Evolutionary conservation across 2,113 vertebrate genomes (phyloP), one percentile per base, ranked within the genome.

Genomic region (Melospiza melodia): DNA sequence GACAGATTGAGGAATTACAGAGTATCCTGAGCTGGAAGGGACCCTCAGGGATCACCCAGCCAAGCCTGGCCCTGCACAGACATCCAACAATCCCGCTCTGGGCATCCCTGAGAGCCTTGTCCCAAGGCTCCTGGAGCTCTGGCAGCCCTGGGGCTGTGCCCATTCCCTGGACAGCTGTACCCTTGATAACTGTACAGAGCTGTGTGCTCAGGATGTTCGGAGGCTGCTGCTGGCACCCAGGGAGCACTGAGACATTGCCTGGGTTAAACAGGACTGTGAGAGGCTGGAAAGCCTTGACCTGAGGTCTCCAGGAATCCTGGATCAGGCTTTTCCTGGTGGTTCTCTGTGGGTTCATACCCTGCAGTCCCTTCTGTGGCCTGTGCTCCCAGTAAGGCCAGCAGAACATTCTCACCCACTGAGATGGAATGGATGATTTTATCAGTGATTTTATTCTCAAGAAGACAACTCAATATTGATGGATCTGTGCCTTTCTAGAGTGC

Each of bases 51-150:
- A 43, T 69, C 55, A 28, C 2, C 16, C 11, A 69, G 22, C 22
- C 63, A 55, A 7, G 4, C 2, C 39, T 41, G 24, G 14, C 71
- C 41, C 35, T 62, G 41, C 48, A 27, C 6, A 69, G n/a, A 19
- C 48, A 21, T 3, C 55, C 71, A 55, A 16, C 33, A 55, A 23
- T 11, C 30, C 25, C 63, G 55, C 8, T 21, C 48, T 16, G 30
- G 3, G 31, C 48, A 63, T 10, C 15, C 24, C 78, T 35, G 21
- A 10, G 13, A 69, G n/a, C 1, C 0, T 0, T 61, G 28, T 48
- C 41, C 62, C 19, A 35, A 41, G 3, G 24, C 61, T 48, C 17
- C 79, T 22, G 30, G 35, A 63, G 55, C 41, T 43, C 63, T 43
- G 87, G 63, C 31, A 69, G 63, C 49, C 63, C 5, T 7, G 7